Conservation (phyloP, 2,888 invertebrate genomes). For the Smittia aterrima region DNA sequence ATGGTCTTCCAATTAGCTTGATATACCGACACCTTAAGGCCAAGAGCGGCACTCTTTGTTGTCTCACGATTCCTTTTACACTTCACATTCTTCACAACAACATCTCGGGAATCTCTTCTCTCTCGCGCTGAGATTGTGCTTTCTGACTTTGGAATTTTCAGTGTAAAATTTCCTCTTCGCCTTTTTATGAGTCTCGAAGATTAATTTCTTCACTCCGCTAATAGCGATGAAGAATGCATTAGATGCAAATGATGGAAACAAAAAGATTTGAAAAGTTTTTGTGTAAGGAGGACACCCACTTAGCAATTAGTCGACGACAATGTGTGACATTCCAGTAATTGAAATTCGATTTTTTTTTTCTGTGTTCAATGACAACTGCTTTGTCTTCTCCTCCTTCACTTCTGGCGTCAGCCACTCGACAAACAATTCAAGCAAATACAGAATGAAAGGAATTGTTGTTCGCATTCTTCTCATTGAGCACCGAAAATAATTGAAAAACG, state of each 20-base stretch:
- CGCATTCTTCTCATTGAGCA: background rate
- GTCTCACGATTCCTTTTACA: constrained; percentile 33
- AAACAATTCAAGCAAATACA: constrained; percentile 1
- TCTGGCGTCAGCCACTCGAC: constrained; percentile 8
- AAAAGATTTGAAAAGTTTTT: background rate
- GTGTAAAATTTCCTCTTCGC: background rate
- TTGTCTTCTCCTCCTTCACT: background rate
- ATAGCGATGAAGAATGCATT: constrained; percentile 3
- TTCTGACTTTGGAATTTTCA: constrained; percentile 22
- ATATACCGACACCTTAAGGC: constrained; percentile 42
- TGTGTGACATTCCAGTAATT: constrained; percentile 39
- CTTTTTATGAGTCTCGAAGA: constrained; percentile 11
- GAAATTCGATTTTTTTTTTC: background rate
- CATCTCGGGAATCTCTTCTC: constrained; percentile 17
- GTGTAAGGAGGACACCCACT: constrained; percentile 37
- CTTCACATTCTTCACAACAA: constrained; percentile 26
- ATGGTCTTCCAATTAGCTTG: constrained; percentile 42
- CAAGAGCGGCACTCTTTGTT: constrained; percentile 39
- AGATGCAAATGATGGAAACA: background rate
- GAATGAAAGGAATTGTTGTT: background rate
- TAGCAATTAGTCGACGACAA: background rate
- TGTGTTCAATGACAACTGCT: background rate
- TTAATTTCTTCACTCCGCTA: background rate
- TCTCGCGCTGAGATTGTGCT: background rate
- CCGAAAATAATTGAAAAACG: constrained; percentile 9